Conservation (phyloP, 2,113 vertebrate genomes). For the Amia ocellicauda region DNA sequence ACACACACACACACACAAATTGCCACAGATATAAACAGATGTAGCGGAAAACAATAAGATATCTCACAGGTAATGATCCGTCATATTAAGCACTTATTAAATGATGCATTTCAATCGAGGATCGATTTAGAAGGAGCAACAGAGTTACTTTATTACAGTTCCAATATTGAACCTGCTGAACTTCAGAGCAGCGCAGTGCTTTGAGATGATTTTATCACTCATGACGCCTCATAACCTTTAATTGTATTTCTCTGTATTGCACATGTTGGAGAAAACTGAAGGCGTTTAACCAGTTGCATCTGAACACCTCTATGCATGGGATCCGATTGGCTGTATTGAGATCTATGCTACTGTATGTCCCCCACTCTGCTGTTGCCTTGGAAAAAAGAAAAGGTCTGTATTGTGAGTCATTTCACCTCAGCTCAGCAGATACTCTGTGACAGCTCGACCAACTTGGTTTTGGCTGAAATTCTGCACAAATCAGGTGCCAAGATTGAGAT, state of each 20-base stretch:
- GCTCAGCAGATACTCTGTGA: constrained; percentile 41
- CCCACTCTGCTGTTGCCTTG: constrained; percentile 48
- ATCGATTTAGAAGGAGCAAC: constrained; percentile 3
- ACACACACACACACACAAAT: no score
- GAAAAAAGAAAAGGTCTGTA: constrained; percentile 61
- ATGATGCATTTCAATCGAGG: constrained; percentile 5
- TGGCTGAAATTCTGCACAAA: constrained; percentile 64
- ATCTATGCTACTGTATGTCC: no score
- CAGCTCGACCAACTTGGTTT: constrained; percentile 48
- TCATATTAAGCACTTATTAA: background rate
- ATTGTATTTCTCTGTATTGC: no score
- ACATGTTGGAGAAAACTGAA: no score
- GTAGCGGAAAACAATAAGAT: background rate
- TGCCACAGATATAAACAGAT: background rate
- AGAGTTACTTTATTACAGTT: constrained; percentile 4
- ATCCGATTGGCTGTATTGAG: no score
- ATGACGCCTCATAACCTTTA: no score
- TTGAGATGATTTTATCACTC: no score
- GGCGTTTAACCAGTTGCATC: no score
- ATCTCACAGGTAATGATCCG: background rate
- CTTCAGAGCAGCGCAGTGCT: background rate
- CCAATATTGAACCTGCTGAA: constrained; percentile 1
- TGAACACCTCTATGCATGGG: no score
- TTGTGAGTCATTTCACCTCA: constrained; percentile 60
- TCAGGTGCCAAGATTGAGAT: constrained; percentile 72